A percentile compares a stretch with the other conserved stretches of the same genome.
These are phyloP conservation scores for Chondrilla cf. caribensis DNA, from an alignment of 37 sponge, comb jelly and placozoan genomes.

Conservation along the genomic window DNA sequence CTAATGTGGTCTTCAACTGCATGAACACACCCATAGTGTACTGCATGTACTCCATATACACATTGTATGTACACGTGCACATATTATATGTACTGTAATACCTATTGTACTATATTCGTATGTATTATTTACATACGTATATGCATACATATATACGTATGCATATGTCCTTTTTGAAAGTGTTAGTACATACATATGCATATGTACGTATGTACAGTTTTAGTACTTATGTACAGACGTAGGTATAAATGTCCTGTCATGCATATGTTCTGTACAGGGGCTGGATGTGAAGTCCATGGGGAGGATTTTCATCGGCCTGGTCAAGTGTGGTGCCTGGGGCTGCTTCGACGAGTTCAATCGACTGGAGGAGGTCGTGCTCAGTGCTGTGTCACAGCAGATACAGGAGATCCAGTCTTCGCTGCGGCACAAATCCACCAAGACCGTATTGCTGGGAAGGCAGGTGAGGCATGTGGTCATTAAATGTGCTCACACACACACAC, in stretches of 20 bases:
- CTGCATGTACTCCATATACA: too few species aligned
- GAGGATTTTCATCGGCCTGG: constrained; percentile 94
- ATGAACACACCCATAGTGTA: too few species aligned
- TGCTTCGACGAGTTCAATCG: constrained; percentile 99
- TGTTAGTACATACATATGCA: too few species aligned
- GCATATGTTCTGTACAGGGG: constrained; percentile 49
- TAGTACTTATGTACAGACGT: too few species aligned
- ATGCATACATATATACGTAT: too few species aligned
- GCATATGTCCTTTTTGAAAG: too few species aligned
- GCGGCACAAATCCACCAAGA: constrained; percentile 34
- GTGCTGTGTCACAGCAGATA: constrained; percentile 98
- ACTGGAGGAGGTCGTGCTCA: constrained; percentile 94
- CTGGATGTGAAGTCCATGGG: constrained; percentile 99
- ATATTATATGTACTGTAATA: too few species aligned
- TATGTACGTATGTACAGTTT: too few species aligned
- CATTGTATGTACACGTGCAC: too few species aligned
- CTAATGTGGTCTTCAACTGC: too few species aligned
- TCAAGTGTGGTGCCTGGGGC: constrained; percentile 99
- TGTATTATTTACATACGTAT: too few species aligned
- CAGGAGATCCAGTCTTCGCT: constrained; percentile 94
- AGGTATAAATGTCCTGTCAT: not conserved
- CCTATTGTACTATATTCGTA: too few species aligned
- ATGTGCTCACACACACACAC: not conserved
- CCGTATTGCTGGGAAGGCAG: constrained; percentile 73
- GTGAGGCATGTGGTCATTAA: constrained; percentile 23